Evolutionary conservation across 2,888 invertebrate genomes (phyloP).

Genomic region (Hirtodrosophila histrioides): DNA sequence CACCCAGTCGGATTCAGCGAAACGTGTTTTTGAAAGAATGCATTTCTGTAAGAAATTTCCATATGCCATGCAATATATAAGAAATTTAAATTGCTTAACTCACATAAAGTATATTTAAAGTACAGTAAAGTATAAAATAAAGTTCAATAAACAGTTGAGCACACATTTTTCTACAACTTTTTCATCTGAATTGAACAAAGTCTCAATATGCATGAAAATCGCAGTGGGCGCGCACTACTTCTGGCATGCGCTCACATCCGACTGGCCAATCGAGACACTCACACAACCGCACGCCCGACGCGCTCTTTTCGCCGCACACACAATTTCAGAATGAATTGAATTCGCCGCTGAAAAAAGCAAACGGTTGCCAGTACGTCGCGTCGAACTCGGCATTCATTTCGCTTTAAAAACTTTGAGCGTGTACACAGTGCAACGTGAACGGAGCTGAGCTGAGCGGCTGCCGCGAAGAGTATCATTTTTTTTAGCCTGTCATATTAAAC

Average conservation of each 20-base stretch:
- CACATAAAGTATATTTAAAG: too few relatives aligned
- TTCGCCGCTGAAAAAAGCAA: constrained; percentile 65
- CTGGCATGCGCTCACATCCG: constrained; percentile 28
- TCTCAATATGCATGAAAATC: not conserved
- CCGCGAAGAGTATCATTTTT: constrained; percentile 60
- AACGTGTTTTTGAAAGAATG: constrained; percentile 37
- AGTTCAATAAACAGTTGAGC: too few relatives aligned
- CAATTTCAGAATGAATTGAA: constrained; percentile 75
- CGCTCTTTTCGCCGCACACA: constrained; percentile 55
- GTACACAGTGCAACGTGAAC: constrained; percentile 70
- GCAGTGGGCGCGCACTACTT: not conserved
- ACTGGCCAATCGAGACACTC: constrained; percentile 35
- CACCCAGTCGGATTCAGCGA: constrained; percentile 34
- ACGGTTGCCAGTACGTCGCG: constrained; percentile 58
- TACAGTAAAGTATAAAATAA: too few relatives aligned
- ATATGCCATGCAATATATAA: too few relatives aligned
- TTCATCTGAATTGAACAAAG: not conserved
- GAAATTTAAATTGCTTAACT: too few relatives aligned
- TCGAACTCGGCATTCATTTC: constrained; percentile 75
- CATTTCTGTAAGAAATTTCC: not conserved
- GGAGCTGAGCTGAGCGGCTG: constrained; percentile 61
- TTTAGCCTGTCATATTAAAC: constrained; percentile 55
- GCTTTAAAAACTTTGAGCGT: constrained; percentile 77
- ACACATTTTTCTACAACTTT: too few relatives aligned
- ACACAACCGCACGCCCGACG: constrained; percentile 25